Evolutionary conservation across 1,140 invertebrate species (phyloP), one percentile per base, ranked within the genome.

Genomic region (Eurosta solidaginis): DNA sequence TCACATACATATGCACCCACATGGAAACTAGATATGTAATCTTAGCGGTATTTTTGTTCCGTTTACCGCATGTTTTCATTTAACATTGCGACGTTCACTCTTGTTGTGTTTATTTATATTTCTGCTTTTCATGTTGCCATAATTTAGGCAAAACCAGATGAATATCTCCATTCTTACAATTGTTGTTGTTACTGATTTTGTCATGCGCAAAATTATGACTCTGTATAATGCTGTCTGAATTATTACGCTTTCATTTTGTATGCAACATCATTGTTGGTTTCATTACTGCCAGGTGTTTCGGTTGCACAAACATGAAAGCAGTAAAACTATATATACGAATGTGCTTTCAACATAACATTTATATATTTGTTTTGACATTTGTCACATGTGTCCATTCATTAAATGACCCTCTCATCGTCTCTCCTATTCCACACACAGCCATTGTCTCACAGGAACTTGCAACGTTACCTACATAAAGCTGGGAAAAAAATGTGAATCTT

Each of bases 101-200:
- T 59, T 59, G 54, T 68, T 68, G 59, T 68, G 59, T 22, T 68
- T 68, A 68, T 40, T 68, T 40, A 68, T 68, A 68, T 68, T 3
- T 17, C 59, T 20, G 33, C 59, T 68, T 22, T 68, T 20, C 59
- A 68, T 68, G 59, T 42, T 68, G 59, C 33, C 59, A 68, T 68
- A 68, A 33, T 42, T 68, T 68, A 68, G 59, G 33, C 33, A 68
- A 17, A 40, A 1, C 59, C 59, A 68, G 59, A 68, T 68, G 33
- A 40, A 68, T 68, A 68, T 68, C 59, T 42, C 4, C 22, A n/a
- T 68, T 20, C 59, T 68, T 68, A 68, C 40, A 33, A 68, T 68
- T 40, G 33, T 29, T 20, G 59, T 68, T 68, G 59, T 29, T 68
- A 40, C 40, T 68, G 59, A 17, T 68, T 68, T 68, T 68, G 59